A percentile compares a stretch with the other conserved stretches of the same genome.
These are phyloP conservation scores for Synanthedon vespiformis DNA, from an alignment of 2,888 invertebrate species.

Conservation along the genomic window DNA sequence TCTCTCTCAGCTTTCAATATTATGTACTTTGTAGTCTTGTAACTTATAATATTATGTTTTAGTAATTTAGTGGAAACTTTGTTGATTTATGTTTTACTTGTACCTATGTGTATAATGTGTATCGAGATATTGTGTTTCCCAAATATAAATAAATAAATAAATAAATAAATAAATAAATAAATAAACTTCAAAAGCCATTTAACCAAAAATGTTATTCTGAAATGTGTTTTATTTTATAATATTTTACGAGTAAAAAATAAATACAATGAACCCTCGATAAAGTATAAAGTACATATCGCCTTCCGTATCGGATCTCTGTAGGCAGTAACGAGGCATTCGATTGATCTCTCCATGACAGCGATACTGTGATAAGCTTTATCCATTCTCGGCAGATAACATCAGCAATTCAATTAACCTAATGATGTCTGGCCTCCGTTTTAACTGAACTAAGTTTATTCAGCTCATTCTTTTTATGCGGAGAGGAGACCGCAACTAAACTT, in stretches of 20 bases:
- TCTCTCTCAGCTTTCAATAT: too few species aligned
- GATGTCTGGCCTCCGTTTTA: constrained; percentile 22
- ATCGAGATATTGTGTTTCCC: too few species aligned
- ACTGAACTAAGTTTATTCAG: not conserved
- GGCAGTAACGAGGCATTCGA: constrained; percentile 36
- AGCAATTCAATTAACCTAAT: constrained; percentile 55
- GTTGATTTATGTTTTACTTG: too few species aligned
- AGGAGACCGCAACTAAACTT: not conserved
- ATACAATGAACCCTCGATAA: not conserved
- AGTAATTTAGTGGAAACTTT: too few species aligned
- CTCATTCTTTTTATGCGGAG: not conserved
- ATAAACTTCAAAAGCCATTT: too few species aligned
- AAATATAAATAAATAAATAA: too few species aligned
- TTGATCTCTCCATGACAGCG: constrained; percentile 47
- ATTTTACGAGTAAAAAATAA: not conserved
- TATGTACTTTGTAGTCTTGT: too few species aligned
- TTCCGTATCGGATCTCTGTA: not conserved
- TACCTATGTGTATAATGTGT: too few species aligned
- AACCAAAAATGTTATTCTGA: too few species aligned
- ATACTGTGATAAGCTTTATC: constrained; percentile 49
- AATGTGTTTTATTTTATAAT: too few species aligned
- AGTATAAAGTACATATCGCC: not conserved
- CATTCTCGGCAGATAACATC: constrained; percentile 36
- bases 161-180: too few species aligned
- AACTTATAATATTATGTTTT: too few species aligned